Evolutionary conservation across 2,888 invertebrate species (phyloP), one percentile per base, ranked within the genome.

Genomic region (Drosophila bunnanda): DNA sequence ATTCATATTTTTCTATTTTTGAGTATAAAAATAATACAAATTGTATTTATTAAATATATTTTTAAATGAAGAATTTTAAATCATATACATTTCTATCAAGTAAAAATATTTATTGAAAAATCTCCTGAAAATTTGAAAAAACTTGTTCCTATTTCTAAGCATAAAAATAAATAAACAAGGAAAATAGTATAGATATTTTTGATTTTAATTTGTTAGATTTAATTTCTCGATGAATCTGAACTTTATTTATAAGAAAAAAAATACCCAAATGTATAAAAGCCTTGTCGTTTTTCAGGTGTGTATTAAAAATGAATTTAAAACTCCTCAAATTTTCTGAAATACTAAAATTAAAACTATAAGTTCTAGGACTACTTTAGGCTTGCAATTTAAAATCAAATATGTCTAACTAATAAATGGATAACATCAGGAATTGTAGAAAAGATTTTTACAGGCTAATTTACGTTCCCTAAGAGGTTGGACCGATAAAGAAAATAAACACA

Each of bases 401-500:
- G 1, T 7, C 30, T n/a, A 30, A 30, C 2, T 17, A 4, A 3
- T 17, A 50, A 32, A n/a, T 12, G 25, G n/a, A 9, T 25, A 15
- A 44, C 25, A 9, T 25, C 25, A 44, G 9, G 4, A 9, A n/a
- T 10, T 3, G 7, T 50, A 20, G 32, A 20, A 20, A 30, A 12
- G 17, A 50, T 15, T 17, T 59, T 32, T n/a, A n/a, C 2, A 17
- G 25, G 22, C 20, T 15, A 41, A 43, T 57, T 59, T 50, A 17
- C 1, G 13, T 25, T 34, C 50, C 50, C 50, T n/a, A n/a, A 12
- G 20, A 17, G 48, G 39, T 15, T 48, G 20, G 13, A 17, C 58
- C 58, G 44, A 62, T 62, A 36, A 56, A 20, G 20, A 39, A 46
- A 44, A 25, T 17, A 32, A 15, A 13, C 61, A n/a, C 38, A 46